These are phyloP conservation scores for Periophthalmus magnuspinnatus DNA, from an alignment of 2,797 vertebrate genomes.

Conservation along the genomic window DNA sequence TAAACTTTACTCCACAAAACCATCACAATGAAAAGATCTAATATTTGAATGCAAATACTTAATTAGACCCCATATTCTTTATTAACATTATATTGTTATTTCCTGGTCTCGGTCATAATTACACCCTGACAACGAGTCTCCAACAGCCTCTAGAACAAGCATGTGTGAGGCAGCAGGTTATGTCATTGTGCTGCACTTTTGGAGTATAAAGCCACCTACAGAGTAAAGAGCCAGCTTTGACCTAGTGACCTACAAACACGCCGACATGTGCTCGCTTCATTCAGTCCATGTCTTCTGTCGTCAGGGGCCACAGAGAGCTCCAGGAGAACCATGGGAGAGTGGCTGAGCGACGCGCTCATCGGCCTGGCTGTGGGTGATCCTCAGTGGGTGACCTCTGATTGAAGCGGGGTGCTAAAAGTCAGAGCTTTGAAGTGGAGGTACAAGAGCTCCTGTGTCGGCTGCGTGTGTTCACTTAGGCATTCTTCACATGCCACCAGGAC, in stretches of 20 bases:
- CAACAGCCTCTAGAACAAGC: neutral
- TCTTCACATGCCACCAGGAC: slow-evolving; percentile 48
- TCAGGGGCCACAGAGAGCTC: neutral
- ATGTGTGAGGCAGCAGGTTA: slow-evolving; percentile 16
- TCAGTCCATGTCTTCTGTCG: slow-evolving; percentile 2
- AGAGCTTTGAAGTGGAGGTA: slow-evolving; percentile 63
- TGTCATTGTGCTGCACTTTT: slow-evolving; percentile 10
- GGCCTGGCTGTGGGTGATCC: slow-evolving; percentile 56
- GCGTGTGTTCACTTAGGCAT: slow-evolving; percentile 26
- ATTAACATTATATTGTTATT: too few relatives aligned
- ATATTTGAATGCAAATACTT: too few relatives aligned
- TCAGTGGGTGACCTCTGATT: slow-evolving; percentile 56
- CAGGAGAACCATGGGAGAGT: neutral
- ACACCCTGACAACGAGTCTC: neutral
- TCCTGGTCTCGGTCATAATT: neutral
- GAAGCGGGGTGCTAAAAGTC: slow-evolving; percentile 60
- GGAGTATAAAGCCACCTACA: slow-evolving; percentile 15
- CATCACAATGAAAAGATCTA: too few relatives aligned
- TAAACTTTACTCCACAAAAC: too few relatives aligned
- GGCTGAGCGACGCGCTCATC: slow-evolving; percentile 44
- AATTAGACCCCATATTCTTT: too few relatives aligned
- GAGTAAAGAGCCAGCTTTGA: slow-evolving; percentile 33
- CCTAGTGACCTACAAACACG: slow-evolving; percentile 42
- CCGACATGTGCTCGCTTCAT: slow-evolving; percentile 35
- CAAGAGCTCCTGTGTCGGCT: slow-evolving; percentile 29